These are phyloP conservation scores for Neogobius melanostomus DNA, from an alignment of 2,113 vertebrate species.

Conservation along the genomic window DNA sequence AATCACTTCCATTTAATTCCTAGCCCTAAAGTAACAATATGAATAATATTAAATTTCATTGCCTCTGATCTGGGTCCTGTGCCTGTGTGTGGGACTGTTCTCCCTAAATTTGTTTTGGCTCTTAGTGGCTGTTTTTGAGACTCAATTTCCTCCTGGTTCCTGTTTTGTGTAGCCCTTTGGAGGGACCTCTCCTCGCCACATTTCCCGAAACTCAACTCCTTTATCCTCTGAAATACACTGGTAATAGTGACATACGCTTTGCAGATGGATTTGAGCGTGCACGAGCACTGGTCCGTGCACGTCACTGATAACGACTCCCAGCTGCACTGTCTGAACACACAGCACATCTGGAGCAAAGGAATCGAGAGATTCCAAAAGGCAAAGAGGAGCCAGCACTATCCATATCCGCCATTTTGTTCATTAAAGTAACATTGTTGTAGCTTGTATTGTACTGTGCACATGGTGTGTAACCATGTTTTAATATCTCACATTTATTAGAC, in stretches of 20 bases:
- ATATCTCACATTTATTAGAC: background rate
- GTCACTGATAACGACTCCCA: conserved; percentile 61
- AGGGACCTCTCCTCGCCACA: conserved; percentile 5
- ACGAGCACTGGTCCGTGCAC: conserved; percentile 9
- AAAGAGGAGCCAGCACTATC: conserved; percentile 12
- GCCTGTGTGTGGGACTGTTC: conserved; percentile 10
- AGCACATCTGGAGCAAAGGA: conserved; percentile 56
- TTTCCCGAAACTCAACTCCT: conserved; percentile 8
- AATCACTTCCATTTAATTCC: background rate
- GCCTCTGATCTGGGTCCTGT: conserved; percentile 5
- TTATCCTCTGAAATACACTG: conserved; percentile 33
- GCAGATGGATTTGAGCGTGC: conserved; percentile 16
- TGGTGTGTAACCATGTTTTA: background rate
- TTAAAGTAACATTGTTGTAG: background rate
- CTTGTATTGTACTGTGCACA: background rate
- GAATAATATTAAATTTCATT: background rate
- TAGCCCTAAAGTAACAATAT: background rate
- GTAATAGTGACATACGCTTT: conserved; percentile 18
- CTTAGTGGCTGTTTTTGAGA: conserved; percentile 18
- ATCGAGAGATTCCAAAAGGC: conserved; percentile 32
- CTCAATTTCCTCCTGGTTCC: conserved; percentile 34
- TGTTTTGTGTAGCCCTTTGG: conserved; percentile 22
- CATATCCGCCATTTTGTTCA: conserved; percentile 21
- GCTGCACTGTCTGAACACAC: conserved; percentile 58
- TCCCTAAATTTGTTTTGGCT: conserved; percentile 54